Evolutionary conservation across 2,113 vertebrate genomes (phyloP).

Genomic region (Carassius carassius): DNA sequence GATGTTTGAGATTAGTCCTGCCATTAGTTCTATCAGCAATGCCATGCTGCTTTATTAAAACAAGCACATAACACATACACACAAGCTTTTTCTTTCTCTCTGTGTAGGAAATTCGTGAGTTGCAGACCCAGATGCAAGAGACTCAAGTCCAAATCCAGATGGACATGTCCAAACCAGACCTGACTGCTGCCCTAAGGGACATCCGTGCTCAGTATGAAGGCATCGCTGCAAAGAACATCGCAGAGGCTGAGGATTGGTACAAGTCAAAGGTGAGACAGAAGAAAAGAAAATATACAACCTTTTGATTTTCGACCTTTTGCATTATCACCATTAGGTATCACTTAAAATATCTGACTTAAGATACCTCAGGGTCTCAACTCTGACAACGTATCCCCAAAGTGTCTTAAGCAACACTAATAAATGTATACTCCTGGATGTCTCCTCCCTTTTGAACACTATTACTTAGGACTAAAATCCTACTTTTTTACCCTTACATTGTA

Average conservation of each 20-base stretch:
- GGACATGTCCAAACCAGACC: conserved; percentile 93
- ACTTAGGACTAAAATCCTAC: too few species aligned
- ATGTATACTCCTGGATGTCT: too few species aligned
- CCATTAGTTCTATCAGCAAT: neutral
- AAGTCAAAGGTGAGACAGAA: conserved; percentile 86
- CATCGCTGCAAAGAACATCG: conserved; percentile 94
- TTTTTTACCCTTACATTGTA: too few species aligned
- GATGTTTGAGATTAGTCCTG: conserved; percentile 13
- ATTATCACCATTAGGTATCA: too few species aligned
- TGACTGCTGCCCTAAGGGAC: conserved; percentile 90
- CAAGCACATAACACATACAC: conserved; percentile 10
- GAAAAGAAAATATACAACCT: neutral
- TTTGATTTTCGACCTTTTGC: too few species aligned
- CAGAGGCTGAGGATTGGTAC: conserved; percentile 95
- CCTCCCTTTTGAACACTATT: too few species aligned
- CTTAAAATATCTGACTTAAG: too few species aligned
- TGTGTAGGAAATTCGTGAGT: conserved; percentile 89
- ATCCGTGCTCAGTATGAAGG: conserved; percentile 92
- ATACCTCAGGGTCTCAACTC: too few species aligned
- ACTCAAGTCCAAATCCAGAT: conserved; percentile 93
- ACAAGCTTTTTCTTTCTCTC: neutral
- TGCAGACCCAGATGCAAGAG: conserved; percentile 93
- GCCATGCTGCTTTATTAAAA: neutral
- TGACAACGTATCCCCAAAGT: too few species aligned
- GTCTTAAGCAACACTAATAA: too few species aligned